Base-by-base conservation (phyloP, 2,888 invertebrate genomes). In the Noctuana brunneofusca region DNA sequence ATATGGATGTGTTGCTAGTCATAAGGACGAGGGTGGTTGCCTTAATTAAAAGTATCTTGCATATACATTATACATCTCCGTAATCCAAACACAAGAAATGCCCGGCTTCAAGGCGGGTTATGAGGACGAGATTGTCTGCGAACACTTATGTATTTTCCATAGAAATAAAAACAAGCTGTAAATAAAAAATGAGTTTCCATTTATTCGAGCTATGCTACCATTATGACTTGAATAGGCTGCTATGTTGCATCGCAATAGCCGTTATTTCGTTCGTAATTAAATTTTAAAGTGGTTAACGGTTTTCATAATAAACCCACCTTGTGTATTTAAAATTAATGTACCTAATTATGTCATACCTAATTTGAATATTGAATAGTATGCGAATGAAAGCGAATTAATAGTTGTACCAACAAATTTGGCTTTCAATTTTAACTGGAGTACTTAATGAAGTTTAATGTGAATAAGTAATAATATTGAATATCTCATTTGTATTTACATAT, bases 271-370 rank as follows among this genome's bases (percentile, higher is more conserved):
- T 18, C 12, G 11, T 32, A 35, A 57, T 43, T 38, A 14, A 63
- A 60, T 59, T 50, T 24, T 20, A 56, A 55, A 38, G 58, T 57
- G 32, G 63, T 54, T 68, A 65, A 65, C 64, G 52, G 65, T 53
- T 50, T 54, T 22, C 14, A 46, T 35, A 22, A 57, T 57, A 48
- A 46, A 59, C 27, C 3, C 3, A 16, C 9, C 5, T 24, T 35
- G 20, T 43, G 24, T 46, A 46, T 46, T 16, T 53, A 43, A 46
- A 43, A 59, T 53, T 53, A 53, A 53, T 53, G 49, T 49, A 54
- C 53, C 35, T 54, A 46, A 60, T 54, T 54, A 60, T 24, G 46
- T 22, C 12, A 14, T 12, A 54, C 46, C 46, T 53, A 59, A 59
- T 59, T 64, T 57, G 48, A 38, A 56, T 63, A 49, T 30, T 56